Conservation (phyloP, 2,113 vertebrate species). For the Apteryx mantelli region DNA sequence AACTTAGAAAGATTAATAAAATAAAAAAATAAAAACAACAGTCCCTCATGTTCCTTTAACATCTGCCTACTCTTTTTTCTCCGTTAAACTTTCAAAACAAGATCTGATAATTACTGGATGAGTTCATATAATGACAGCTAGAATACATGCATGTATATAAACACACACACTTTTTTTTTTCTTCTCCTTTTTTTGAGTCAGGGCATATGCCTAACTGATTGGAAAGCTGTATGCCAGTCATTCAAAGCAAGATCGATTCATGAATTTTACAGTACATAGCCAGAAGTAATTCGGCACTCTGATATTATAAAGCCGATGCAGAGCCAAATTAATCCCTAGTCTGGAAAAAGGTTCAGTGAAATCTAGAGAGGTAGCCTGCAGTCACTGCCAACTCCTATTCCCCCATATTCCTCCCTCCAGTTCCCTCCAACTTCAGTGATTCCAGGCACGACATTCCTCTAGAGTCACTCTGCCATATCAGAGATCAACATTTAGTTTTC, state of each 20-base stretch:
- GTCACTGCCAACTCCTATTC: background rate
- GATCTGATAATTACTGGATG: background rate
- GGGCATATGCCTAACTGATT: background rate
- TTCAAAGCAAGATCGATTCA: background rate
- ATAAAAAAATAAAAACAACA: background rate
- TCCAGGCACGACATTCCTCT: background rate
- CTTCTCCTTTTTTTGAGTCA: background rate
- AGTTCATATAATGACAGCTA: background rate
- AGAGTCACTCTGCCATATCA: background rate
- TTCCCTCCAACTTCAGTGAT: background rate
- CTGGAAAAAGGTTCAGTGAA: background rate
- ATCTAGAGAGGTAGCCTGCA: background rate
- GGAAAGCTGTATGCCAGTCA: background rate
- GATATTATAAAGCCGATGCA: slow-evolving; percentile 9
- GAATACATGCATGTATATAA: background rate
- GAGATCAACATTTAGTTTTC: background rate
- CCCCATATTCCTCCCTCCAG: background rate
- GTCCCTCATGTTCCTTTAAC: background rate
- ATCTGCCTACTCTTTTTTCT: background rate
- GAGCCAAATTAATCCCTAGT: slow-evolving; percentile 15
- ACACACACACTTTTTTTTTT: background rate
- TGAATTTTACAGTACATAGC: background rate
- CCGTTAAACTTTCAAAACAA: background rate
- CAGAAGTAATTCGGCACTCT: slow-evolving; percentile 9
- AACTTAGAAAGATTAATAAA: background rate